Evolutionary conservation across 2,888 invertebrate genomes (phyloP).

Genomic region (Antitype chi): DNA sequence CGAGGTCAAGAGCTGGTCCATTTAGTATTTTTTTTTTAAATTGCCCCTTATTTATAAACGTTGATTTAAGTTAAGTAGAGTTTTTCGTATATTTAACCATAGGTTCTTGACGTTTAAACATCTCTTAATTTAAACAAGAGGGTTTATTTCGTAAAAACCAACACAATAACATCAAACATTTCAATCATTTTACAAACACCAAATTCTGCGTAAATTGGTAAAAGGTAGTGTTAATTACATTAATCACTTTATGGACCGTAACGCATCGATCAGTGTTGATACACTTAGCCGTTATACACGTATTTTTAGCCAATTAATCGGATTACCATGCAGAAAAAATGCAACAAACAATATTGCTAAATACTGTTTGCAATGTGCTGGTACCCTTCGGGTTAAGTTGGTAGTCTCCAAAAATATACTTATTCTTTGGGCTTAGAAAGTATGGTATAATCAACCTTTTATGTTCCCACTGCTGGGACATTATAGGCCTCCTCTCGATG

Average conservation of each 20-base stretch:
- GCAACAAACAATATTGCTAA: constrained; percentile 34
- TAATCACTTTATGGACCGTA: constrained; percentile 41
- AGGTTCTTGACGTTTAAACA: too few species aligned
- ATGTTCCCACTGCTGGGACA: too few species aligned
- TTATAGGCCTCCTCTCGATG: too few species aligned
- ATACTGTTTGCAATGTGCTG: constrained; percentile 25
- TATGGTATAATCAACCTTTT: too few species aligned
- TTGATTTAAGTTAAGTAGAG: too few species aligned
- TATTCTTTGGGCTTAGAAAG: background rate
- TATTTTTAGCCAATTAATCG: constrained; percentile 57
- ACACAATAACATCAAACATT: background rate
- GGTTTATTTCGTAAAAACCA: background rate
- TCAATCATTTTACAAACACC: background rate
- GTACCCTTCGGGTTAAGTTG: background rate
- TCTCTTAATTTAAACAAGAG: too few species aligned
- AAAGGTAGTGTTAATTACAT: constrained; percentile 45
- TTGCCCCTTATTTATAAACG: too few species aligned
- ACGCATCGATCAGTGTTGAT: constrained; percentile 56
- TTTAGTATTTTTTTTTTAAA: too few species aligned
- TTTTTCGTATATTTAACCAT: too few species aligned
- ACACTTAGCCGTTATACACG: constrained; percentile 29
- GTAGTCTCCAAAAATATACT: background rate
- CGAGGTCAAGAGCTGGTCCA: too few species aligned
- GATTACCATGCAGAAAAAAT: constrained; percentile 53
- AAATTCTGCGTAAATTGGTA: constrained; percentile 33